phyloP scores from a whole-genome alignment of 1,140 invertebrate species.

The Hypothenemus hampei region DNA sequence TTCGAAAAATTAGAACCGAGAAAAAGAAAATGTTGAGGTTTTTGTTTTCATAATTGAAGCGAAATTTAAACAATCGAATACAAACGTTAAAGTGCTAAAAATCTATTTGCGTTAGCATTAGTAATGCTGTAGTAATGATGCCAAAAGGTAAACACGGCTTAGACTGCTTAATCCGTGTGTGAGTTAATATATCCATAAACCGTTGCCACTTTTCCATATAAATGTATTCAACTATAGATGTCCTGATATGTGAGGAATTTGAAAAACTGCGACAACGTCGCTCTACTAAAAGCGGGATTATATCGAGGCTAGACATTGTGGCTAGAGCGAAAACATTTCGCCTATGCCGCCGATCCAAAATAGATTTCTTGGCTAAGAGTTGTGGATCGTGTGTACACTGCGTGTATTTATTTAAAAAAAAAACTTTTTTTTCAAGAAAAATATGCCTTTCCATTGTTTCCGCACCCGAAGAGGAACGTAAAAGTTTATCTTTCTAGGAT shows the following conservation, averaged over 20 bases:
- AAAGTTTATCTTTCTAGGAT: slow-evolving; percentile 15
- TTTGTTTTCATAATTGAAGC: too few relatives aligned
- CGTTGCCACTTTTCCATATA: too few relatives aligned
- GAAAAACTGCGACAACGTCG: neutral
- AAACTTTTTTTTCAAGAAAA: too few relatives aligned
- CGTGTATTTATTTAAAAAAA: too few relatives aligned
- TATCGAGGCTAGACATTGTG: slow-evolving; percentile 11
- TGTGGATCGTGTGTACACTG: neutral
- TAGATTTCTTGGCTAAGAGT: slow-evolving; percentile 2
- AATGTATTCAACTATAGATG: too few relatives aligned
- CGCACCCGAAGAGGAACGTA: too few relatives aligned
- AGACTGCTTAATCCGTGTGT: neutral
- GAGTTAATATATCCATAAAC: too few relatives aligned
- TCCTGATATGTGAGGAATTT: too few relatives aligned
- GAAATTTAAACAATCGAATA: too few relatives aligned
- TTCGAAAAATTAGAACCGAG: too few relatives aligned
- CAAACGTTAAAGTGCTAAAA: neutral
- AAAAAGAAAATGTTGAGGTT: too few relatives aligned
- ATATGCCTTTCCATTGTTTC: too few relatives aligned
- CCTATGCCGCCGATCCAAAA: slow-evolving; percentile 3
- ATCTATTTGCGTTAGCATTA: slow-evolving; percentile 25
- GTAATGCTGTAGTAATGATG: slow-evolving; percentile 27
- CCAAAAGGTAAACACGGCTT: slow-evolving; percentile 23
- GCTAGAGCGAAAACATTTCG: slow-evolving; percentile 7
- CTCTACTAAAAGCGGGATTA: slow-evolving; percentile 1